A percentile compares a stretch with the other conserved stretches of the same genome.
phyloP scores from a whole-genome alignment of 2,888 invertebrate genomes.

The Malacosoma neustria region DNA sequence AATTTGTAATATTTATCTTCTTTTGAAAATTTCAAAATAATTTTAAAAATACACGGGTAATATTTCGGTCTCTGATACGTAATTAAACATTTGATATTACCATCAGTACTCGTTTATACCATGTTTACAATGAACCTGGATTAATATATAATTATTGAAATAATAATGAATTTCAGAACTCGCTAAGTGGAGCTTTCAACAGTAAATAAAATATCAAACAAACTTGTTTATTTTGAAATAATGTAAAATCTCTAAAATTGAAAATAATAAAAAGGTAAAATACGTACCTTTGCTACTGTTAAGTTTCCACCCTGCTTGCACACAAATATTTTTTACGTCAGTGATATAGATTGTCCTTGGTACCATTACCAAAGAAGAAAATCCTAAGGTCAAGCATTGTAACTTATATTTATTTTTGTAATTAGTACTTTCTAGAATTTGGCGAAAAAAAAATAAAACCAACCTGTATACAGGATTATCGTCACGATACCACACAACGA shows the following conservation, averaged over 20 bases:
- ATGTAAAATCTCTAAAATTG: background rate
- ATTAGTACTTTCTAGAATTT: background rate
- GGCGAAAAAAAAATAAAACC: background rate
- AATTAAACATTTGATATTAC: background rate
- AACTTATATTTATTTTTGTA: no score
- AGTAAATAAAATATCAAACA: background rate
- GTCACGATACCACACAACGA: slow-evolving; percentile 94
- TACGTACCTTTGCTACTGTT: no score
- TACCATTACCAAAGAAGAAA: no score
- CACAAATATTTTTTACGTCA: no score
- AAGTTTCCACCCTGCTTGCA: no score
- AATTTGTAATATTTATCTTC: no score
- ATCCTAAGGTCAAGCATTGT: no score
- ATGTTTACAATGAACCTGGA: background rate
- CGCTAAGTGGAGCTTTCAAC: background rate
- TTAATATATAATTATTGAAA: background rate
- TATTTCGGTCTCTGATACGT: no score
- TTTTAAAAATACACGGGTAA: no score
- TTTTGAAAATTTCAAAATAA: no score
- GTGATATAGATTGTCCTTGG: no score
- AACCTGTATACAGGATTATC: slow-evolving; percentile 94
- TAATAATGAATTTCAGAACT: background rate
- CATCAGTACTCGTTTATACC: background rate
- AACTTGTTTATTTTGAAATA: background rate
- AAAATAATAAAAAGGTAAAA: background rate